phyloP scores from a whole-genome alignment of 2,888 invertebrate species.

The Diloba caeruleocephala region DNA sequence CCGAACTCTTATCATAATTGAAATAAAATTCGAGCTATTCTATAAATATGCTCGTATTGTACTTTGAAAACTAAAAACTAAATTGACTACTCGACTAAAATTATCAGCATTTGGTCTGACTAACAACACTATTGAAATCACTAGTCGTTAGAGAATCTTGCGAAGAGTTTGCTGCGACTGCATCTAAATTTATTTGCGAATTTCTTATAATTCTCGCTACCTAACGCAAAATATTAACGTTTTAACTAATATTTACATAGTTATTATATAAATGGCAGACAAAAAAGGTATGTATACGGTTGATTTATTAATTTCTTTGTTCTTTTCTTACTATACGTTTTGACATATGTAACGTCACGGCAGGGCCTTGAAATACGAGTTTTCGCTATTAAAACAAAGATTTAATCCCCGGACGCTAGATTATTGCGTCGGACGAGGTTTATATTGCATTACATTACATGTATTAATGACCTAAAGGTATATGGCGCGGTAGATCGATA shows the following conservation, averaged over 20 bases:
- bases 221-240: constrained; percentile 60
- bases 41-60: no score
- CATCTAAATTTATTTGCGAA: constrained; percentile 67
- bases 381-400: constrained; percentile 55
- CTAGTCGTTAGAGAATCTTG: constrained; percentile 72
- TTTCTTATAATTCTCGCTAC: constrained; percentile 60
- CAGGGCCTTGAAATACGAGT: constrained; percentile 60
- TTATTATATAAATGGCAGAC: constrained; percentile 85
- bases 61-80: no score
- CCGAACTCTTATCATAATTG: no score
- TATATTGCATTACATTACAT: constrained; percentile 29
- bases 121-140: constrained; percentile 48
- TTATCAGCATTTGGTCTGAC: constrained; percentile 3
- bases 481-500: constrained; percentile 73
- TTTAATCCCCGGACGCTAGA: constrained; percentile 35
- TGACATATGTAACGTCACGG: constrained; percentile 86
- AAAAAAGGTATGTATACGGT: constrained; percentile 88
- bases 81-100: constrained; percentile 34
- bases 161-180: constrained; percentile 73
- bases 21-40: no score
- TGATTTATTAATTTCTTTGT: constrained; percentile 79
- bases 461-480: constrained; percentile 21
- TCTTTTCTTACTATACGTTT: constrained; percentile 69
- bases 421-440: constrained; percentile 21
- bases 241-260: constrained; percentile 69